Base-by-base conservation (phyloP, 2,797 vertebrate species). In the Acanthurus tractus region DNA sequence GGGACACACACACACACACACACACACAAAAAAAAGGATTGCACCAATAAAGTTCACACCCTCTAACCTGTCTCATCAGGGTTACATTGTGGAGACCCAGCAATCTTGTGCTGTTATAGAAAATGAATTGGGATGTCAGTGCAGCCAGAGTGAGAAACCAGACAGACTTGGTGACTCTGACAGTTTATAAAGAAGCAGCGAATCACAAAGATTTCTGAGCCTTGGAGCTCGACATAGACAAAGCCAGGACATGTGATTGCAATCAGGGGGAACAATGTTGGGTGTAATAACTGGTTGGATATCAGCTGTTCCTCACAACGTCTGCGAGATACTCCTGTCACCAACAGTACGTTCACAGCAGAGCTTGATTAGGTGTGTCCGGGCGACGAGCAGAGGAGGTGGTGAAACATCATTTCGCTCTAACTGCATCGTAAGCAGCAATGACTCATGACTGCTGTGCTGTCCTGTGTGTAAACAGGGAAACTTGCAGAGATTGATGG, bases 401-500 rank as follows among this genome's bases (percentile, higher is more conserved):
- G 76, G 76, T 56, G 46, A 63, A 68, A 76, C 84, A 84, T 85
- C 54, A 85, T 86, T 87, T 85, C 74, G 56, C 76, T 76, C 77
- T 79, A 83, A 90, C 76, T 76, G 78, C 79, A 70, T 86, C 77
- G 70, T 79, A 73, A 85, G 81, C 68, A 7, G 50, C 88, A 74
- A 79, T 87, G 86, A 86, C 83, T 89, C 81, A 82, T 76, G 70
- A 80, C 88, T 66, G 80, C 62, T 86, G 76, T 72, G 86, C 80
- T 71, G 88, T 81, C 80, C 68, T 76, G 80, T 58, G 55, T 88
- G 89, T 92, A 90, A 90, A 90, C 88, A 86, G 77, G 76, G 74
- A 76, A 87, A 86, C 84, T 77, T 64, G 85, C 6, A 4, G 85
- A 88, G 89, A 94, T 93, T 88, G 91, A 93, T 90, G 87, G 86